Percentiles rank a stretch among this genome's conserved stretches.
Conservation (phyloP, 2,888 invertebrate genomes). For the Phyllotreta striolata region DNA sequence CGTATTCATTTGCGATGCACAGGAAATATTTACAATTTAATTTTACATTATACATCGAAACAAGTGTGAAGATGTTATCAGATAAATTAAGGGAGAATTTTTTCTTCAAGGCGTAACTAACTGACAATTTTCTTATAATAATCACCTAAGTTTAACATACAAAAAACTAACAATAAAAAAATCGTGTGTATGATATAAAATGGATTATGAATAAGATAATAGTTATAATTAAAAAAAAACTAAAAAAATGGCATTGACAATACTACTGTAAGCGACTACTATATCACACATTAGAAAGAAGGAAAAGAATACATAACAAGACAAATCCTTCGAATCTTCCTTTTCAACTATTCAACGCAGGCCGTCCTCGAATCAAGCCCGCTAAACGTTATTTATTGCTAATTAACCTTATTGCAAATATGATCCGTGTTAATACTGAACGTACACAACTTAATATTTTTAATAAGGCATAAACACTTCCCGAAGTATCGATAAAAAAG, state of each 20-base stretch:
- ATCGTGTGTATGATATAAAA: slow-evolving; percentile 12
- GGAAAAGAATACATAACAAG: slow-evolving; percentile 38
- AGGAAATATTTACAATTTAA: too few species aligned
- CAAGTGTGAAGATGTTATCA: too few species aligned
- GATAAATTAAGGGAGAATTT: too few species aligned
- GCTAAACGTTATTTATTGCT: background rate
- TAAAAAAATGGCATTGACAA: slow-evolving; percentile 40
- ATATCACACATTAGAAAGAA: slow-evolving; percentile 42
- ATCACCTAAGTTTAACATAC: slow-evolving; percentile 35
- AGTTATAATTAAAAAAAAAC: slow-evolving; percentile 32
- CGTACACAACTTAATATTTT: too few species aligned
- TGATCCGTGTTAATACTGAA: background rate
- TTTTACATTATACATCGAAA: too few species aligned
- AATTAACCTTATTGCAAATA: background rate
- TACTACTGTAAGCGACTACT: slow-evolving; percentile 36
- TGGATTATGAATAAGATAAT: slow-evolving; percentile 24
- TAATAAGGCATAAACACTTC: too few species aligned
- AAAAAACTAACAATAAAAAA: slow-evolving; percentile 33
- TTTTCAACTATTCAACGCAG: slow-evolving; percentile 23
- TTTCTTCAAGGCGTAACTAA: background rate
- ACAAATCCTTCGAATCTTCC: slow-evolving; percentile 28
- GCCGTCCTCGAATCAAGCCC: slow-evolving; percentile 12
- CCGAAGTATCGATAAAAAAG: too few species aligned
- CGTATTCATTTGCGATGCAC: too few species aligned
- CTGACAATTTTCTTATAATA: slow-evolving; percentile 21